A percentile compares a stretch with the other conserved stretches of the same genome.
Conservation (phyloP, 2,113 vertebrate species). For the Motacilla tschutschensis region DNA sequence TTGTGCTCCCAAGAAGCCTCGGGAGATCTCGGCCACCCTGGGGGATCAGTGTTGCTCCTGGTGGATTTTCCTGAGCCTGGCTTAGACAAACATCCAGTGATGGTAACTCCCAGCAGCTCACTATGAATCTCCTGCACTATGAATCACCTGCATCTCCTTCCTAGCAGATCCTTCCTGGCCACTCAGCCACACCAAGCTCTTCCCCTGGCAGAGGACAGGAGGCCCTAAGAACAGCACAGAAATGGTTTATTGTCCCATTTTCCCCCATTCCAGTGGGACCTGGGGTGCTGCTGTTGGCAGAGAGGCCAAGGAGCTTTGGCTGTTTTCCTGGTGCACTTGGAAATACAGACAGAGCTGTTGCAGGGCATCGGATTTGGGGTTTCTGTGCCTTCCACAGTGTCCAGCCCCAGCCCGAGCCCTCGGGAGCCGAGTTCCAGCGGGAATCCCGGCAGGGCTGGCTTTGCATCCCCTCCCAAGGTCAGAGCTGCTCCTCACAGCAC, state of each 20-base stretch:
- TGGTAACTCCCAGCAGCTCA: neutral
- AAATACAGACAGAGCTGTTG: neutral
- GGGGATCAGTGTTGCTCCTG: neutral
- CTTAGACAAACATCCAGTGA: neutral
- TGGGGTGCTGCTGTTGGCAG: neutral
- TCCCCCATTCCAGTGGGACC: fast-evolving
- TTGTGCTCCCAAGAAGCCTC: neutral
- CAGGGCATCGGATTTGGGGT: neutral
- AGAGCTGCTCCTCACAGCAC: neutral
- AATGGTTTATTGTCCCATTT: neutral
- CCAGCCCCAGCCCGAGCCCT: neutral
- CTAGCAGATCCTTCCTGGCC: neutral
- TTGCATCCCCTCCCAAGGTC: neutral
- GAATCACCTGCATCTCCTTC: neutral
- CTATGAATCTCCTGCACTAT: fast-evolving
- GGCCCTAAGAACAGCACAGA: neutral
- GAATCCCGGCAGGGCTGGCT: neutral
- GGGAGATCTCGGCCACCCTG: neutral
- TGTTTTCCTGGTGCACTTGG: neutral
- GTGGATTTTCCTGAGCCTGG: neutral
- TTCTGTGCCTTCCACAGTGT: neutral
- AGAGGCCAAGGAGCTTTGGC: neutral
- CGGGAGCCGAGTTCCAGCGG: neutral
- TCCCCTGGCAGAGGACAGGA: neutral
- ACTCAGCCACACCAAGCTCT: neutral